phyloP scores from a whole-genome alignment of 2,888 invertebrate species.

The Epinotia bilunana region DNA sequence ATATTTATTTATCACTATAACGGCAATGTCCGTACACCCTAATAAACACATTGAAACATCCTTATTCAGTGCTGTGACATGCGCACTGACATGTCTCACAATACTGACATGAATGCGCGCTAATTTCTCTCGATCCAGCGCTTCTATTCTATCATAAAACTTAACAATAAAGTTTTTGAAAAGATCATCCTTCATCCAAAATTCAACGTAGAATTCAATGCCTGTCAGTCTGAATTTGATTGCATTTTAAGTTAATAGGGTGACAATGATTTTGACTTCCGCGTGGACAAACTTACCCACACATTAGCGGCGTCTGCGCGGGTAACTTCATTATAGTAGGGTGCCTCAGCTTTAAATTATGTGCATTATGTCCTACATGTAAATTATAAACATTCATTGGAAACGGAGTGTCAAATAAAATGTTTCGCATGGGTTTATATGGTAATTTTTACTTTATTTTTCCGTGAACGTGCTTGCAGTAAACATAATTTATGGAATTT shows the following conservation, averaged over 20 bases:
- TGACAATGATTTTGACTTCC: conserved; percentile 65
- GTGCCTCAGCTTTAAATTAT: conserved; percentile 40
- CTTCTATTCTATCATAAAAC: conserved; percentile 64
- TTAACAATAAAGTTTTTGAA: conserved; percentile 42
- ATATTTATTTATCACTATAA: conserved; percentile 30
- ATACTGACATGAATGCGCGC: conserved; percentile 75
- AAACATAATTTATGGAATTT: conserved; percentile 30
- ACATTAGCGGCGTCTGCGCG: conserved; percentile 74
- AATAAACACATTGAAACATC: conserved; percentile 41
- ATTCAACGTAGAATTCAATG: not conserved
- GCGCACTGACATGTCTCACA: conserved; percentile 62
- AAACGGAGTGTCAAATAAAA: conserved; percentile 32
- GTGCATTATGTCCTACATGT: conserved; percentile 30
- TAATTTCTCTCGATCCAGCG: conserved; percentile 81
- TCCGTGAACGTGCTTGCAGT: conserved; percentile 32
- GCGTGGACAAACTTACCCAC: conserved; percentile 74
- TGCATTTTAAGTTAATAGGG: conserved; percentile 45
- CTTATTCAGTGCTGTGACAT: conserved; percentile 45
- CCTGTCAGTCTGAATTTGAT: not conserved
- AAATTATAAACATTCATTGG: conserved; percentile 34
- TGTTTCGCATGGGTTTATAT: conserved; percentile 34
- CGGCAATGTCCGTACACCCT: conserved; percentile 32
- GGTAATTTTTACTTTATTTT: conserved; percentile 29
- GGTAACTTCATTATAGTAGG: conserved; percentile 65
- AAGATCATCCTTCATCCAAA: not conserved